Evolutionary conservation across 2,888 invertebrate genomes (phyloP), one percentile per base, ranked within the genome.

Genomic region (Gastracanthus pulcherrimus): DNA sequence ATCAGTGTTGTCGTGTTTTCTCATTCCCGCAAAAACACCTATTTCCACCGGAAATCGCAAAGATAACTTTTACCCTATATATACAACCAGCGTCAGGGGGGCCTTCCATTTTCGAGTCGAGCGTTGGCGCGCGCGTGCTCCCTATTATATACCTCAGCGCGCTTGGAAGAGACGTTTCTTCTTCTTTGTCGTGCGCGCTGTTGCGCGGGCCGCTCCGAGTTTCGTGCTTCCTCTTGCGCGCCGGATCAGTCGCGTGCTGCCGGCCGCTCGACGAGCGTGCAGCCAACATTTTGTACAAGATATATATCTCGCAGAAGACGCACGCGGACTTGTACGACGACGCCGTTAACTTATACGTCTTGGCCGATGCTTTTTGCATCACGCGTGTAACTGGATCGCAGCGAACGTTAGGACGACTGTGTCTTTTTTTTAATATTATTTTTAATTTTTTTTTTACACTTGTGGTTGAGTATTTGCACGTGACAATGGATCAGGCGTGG

Each of bases 401-500:
- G 19, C 31, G 23, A 64, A 48, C 29, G 13, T n/a, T 16, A 23
- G 34, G 26, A 13, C n/a, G 3, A 3, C 48, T n/a, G 13, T 45
- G 45, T 23, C 5, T 67, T 45, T 48, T 67, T 67, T 29, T n/a
- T 41, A 9, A 16, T 31, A 48, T 48, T 31, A 13, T 31, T 70
- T 70, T 51, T 31, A 4, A n/a, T 69, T 51, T n/a, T 31, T 19
- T 34, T 38, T 38, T 48, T 13, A n/a, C n/a, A n/a, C 5, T 55
- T 55, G 4, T 58, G 26, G 23, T 16, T 13, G 4, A 38, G 36
- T 29, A 16, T 2, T 34, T 26, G 9, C 6, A 31, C n/a, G 16
- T 3, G 23, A 80, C 77, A n/a, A 87, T 87, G 85, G 84, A 86
- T 80, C 62, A 72, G 19, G 31, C 77, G n/a, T 82, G 82, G 64